phyloP scores from a whole-genome alignment of 2,113 vertebrate genomes.

The Coptodon rendalli region DNA sequence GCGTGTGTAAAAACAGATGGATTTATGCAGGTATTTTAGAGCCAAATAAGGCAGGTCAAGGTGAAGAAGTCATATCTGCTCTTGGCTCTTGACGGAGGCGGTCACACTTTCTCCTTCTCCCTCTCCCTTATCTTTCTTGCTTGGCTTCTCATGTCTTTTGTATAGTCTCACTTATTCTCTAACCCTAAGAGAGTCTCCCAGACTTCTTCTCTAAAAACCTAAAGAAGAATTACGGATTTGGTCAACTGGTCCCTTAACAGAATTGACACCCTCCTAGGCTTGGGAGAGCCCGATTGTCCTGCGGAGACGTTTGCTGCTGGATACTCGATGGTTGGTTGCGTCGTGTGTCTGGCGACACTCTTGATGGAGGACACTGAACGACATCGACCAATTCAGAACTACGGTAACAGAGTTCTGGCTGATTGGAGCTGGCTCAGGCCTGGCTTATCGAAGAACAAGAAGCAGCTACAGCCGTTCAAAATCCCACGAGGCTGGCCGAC shows the following conservation, averaged over 20 bases:
- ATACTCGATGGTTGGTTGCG: neutral
- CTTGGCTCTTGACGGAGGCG: neutral
- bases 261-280: neutral
- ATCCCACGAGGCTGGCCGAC: neutral
- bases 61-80: neutral
- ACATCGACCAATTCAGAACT: neutral
- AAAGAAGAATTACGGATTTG: neutral
- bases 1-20: neutral
- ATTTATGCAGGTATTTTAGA: neutral
- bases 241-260: neutral
- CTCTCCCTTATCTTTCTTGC: neutral
- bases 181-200: neutral
- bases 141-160: neutral
- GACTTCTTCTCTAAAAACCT: neutral
- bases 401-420: neutral
- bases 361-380: neutral
- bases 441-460: neutral
- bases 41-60: neutral
- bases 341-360: neutral
- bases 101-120: neutral
- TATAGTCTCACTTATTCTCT: neutral
- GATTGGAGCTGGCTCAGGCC: neutral
- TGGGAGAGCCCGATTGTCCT: neutral
- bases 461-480: neutral
- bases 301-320: neutral